Conservation (phyloP, 1,140 invertebrate genomes). For the Bicyclus anynana region DNA sequence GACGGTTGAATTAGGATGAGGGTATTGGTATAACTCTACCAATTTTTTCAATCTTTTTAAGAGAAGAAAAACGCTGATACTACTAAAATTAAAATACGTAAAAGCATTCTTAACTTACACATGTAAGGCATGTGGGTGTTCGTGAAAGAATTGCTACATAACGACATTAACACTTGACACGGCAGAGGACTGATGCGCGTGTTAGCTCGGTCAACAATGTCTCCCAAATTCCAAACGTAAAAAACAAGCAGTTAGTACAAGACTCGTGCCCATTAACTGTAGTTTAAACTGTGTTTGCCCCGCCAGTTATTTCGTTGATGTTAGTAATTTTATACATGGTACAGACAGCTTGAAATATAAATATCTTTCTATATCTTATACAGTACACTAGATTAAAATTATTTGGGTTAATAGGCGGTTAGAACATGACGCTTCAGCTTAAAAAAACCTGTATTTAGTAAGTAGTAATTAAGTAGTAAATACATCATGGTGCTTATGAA, state of each 20-base stretch:
- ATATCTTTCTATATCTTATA: background rate
- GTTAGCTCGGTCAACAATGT: slow-evolving; percentile 52
- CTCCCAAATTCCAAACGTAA: slow-evolving; percentile 37
- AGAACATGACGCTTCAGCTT: too few species aligned
- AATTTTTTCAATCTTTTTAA: too few species aligned
- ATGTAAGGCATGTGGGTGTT: background rate
- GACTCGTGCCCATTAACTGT: slow-evolving; percentile 25
- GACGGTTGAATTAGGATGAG: too few species aligned
- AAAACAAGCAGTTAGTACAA: slow-evolving; percentile 34
- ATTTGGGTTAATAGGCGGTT: too few species aligned
- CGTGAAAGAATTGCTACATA: slow-evolving; percentile 17
- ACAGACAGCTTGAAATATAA: background rate
- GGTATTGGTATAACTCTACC: too few species aligned
- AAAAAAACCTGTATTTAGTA: too few species aligned
- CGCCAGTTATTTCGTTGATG: slow-evolving; percentile 9
- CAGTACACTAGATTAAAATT: too few species aligned
- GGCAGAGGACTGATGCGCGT: slow-evolving; percentile 35
- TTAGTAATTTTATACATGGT: background rate
- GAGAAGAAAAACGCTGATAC: too few species aligned
- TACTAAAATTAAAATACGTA: too few species aligned
- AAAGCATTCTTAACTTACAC: too few species aligned
- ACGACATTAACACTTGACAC: slow-evolving; percentile 15
- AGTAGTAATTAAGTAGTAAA: too few species aligned
- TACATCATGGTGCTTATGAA: too few species aligned
- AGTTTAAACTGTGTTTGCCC: slow-evolving; percentile 32